A percentile compares a stretch with the other conserved stretches of the same genome.
Evolutionary conservation across 2,797 vertebrate genomes (phyloP).

Genomic region (Sebastes iracundus): DNA sequence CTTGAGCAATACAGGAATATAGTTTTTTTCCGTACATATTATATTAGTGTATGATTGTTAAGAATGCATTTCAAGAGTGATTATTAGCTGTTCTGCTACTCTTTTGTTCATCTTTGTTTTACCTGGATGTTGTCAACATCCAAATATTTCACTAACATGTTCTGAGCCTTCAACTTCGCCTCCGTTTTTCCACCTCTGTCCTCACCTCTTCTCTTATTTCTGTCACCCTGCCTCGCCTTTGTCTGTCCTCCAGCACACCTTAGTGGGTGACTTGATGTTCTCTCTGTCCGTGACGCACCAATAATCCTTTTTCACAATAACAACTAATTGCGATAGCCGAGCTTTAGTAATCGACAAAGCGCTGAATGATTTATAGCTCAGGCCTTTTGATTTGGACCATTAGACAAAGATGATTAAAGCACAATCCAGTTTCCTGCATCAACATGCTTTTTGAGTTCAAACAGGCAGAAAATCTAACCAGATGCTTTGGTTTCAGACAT

Average conservation of each 20-base stretch:
- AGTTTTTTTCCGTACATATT: not conserved
- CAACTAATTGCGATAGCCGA: not conserved
- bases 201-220: not conserved
- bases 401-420: constrained; percentile 1
- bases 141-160: not conserved
- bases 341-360: not conserved
- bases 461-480: not conserved
- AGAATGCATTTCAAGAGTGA: not conserved
- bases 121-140: not conserved
- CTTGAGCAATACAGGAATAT: not conserved
- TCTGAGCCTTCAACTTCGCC: not conserved
- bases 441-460: not conserved
- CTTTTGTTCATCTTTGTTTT: not conserved
- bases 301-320: constrained; percentile 12
- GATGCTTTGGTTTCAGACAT: not conserved
- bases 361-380: not conserved
- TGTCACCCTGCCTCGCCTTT: not conserved
- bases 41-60: not conserved
- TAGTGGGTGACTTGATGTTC: not conserved
- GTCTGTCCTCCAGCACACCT: not conserved
- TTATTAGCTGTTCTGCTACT: not conserved
- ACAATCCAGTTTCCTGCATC: not conserved
- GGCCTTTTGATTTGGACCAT: constrained; percentile 7
- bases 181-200: not conserved
- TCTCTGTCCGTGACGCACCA: not conserved